Evolutionary conservation across 2,113 vertebrate species (phyloP).

Genomic region (Corythornis madagascariensis): DNA sequence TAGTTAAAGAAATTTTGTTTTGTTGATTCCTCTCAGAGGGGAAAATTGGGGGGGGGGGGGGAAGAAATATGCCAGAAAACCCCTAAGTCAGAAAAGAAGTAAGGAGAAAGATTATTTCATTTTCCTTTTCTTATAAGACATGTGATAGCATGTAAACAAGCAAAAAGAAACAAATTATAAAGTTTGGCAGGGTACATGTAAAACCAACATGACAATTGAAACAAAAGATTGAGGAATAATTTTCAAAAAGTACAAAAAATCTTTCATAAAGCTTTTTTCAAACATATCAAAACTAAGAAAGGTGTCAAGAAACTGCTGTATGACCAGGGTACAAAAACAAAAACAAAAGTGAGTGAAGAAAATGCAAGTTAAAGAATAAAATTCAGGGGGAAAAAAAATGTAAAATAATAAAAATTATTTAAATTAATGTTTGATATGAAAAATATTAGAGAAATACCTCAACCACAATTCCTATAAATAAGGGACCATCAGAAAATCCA

Average conservation of each 20-base stretch:
- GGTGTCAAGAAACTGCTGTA: accelerated
- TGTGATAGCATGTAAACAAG: neutral
- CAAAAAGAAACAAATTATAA: neutral
- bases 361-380: neutral
- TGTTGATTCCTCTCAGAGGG: neutral
- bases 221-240: neutral
- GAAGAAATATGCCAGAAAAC: neutral
- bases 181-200: neutral
- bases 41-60: neutral
- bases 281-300: neutral
- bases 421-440: neutral
- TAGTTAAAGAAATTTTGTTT: neutral
- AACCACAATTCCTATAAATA: neutral
- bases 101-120: neutral
- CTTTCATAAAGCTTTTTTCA: neutral
- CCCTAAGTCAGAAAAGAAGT: neutral
- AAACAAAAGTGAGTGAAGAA: neutral
- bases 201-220: neutral
- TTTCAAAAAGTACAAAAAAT: neutral
- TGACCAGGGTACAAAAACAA: neutral
- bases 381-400: neutral
- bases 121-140: neutral
- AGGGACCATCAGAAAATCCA: neutral
- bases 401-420: neutral
- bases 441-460: neutral